Percentiles rank a stretch among this genome's conserved stretches.
Conservation (phyloP, 2,888 invertebrate genomes). For the Athalia cordata region DNA sequence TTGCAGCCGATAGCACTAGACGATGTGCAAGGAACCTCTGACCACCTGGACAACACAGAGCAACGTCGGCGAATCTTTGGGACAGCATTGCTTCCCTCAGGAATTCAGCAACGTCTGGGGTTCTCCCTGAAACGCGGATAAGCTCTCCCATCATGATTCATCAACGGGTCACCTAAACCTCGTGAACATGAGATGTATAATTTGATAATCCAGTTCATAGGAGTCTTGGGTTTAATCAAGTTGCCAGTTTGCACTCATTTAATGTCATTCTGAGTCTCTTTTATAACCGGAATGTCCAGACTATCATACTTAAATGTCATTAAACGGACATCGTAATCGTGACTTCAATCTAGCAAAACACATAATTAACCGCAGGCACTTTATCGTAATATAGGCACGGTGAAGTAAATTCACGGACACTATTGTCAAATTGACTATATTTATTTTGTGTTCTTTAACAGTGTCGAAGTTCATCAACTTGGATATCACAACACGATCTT, state of each 20-base stretch:
- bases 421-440: too few relatives aligned
- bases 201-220: conserved; percentile 16
- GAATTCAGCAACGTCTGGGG: conserved; percentile 64
- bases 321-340: background rate
- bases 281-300: conserved; percentile 3
- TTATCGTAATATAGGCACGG: too few relatives aligned
- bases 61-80: conserved; percentile 78
- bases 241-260: background rate
- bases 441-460: too few relatives aligned
- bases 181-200: conserved; percentile 12
- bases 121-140: conserved; percentile 63
- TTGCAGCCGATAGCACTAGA: conserved; percentile 81
- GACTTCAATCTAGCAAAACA: too few relatives aligned
- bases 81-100: conserved; percentile 74
- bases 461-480: too few relatives aligned
- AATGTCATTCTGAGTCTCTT: conserved; percentile 25
- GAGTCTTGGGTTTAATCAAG: background rate
- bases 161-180: background rate
- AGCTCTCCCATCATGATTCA: conserved; percentile 64
- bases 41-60: conserved; percentile 79
- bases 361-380: too few relatives aligned
- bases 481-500: too few relatives aligned
- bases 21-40: conserved; percentile 79
- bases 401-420: too few relatives aligned
- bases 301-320: background rate